Evolutionary conservation across 2,113 vertebrate genomes (phyloP), one percentile per base, ranked within the genome.

Genomic region (Brachyhypopomus occidentalis): DNA sequence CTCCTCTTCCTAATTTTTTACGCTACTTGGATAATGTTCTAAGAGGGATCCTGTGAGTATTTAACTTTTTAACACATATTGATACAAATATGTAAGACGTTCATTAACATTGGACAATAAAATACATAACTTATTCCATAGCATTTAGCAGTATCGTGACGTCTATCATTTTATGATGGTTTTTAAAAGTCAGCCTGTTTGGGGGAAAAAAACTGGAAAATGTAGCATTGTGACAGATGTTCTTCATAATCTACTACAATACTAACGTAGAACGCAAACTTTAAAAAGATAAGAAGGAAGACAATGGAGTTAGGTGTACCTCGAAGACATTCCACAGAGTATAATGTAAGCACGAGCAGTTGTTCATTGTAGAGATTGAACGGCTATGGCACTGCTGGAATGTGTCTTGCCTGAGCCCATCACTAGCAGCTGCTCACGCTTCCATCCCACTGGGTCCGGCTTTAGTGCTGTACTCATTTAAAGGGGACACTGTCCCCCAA

Each of bases 341-440:
- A 70, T 25, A 72, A 27, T 38, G n/a, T 69, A 30, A 70, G 60
- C 70, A 71, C 45, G 62, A 80, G 3, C 78, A 80, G 36, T 59
- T 78, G 72, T 72, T 85, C 38, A 20, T 69, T 58, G 63, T 41
- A 20, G 11, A 70, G 38, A 22, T 77, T 69, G n/a, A 23, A 22
- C 22, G 67, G 62, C 30, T 63, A 77, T 70, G 78, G 45, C 34
- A 77, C 78, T 77, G 16, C 9, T 84, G 84, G 87, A 88, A 88
- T 89, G 80, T 83, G 82, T 79, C 48, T 48, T 16, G 81, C 69
- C 78, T 87, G 83, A 78, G 36, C 76, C 72, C 83, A 72, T 80
- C 83, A 19, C 17, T 41, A 71, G 76, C 92, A 92, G 90, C 86
- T 89, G 91, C 62, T 88, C 75, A 83, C 56, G 75, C 78, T 77